These are phyloP conservation scores for Melierax canorus DNA, from an alignment of 2,113 vertebrate species.

Conservation along the genomic window DNA sequence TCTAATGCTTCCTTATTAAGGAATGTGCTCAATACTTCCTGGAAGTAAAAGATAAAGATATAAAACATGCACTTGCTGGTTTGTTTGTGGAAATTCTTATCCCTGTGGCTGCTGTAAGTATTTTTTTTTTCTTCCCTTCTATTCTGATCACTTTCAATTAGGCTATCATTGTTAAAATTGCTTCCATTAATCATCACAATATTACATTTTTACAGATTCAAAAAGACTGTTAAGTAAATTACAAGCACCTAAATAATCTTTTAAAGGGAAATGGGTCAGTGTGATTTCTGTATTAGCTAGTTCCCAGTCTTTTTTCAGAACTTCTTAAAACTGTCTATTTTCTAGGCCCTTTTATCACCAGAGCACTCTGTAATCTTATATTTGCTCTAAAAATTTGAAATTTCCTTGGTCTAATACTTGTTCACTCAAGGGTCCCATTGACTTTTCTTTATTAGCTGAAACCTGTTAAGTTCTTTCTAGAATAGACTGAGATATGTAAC, in stretches of 20 bases:
- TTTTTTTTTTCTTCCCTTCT: not conserved
- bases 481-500: not conserved
- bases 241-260: not conserved
- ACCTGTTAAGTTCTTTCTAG: not conserved
- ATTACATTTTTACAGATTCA: not conserved
- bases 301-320: not conserved
- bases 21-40: conserved; percentile 98
- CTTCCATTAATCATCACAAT: not conserved
- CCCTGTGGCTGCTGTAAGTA: conserved; percentile 97
- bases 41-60: conserved; percentile 98
- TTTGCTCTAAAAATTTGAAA: not conserved
- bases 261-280: not conserved
- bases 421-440: not conserved
- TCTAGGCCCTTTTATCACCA: not conserved
- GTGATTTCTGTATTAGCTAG: not conserved
- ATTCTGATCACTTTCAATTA: not conserved
- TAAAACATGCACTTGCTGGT: conserved; percentile 96
- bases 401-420: not conserved
- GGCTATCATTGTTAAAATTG: not conserved
- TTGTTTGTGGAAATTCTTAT: conserved; percentile 99
- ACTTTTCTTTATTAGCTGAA: not conserved
- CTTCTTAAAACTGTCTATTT: not conserved
- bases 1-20: conserved; percentile 62
- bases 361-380: not conserved
- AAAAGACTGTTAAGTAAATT: not conserved